These are phyloP conservation scores for Meda fulgida DNA, from an alignment of 2,797 vertebrate species.

Conservation along the genomic window DNA sequence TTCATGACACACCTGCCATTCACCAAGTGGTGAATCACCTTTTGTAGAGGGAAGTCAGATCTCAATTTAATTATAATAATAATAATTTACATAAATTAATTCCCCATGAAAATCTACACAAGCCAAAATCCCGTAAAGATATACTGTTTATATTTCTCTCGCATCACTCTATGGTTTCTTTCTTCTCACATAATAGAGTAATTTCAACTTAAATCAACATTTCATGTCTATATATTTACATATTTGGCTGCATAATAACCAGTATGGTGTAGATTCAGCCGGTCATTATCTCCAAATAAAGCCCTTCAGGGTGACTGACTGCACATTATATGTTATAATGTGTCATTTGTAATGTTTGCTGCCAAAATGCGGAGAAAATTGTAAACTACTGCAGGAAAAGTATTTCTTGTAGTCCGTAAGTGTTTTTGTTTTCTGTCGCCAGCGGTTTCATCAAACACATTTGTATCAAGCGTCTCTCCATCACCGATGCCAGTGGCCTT, in stretches of 20 bases:
- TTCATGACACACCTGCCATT: neutral
- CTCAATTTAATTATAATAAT: neutral
- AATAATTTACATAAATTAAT: neutral
- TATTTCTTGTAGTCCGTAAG: neutral
- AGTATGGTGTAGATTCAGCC: neutral
- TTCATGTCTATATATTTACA: slow-evolving; percentile 7
- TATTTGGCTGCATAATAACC: slow-evolving; percentile 14
- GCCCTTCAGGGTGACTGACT: slow-evolving; percentile 3
- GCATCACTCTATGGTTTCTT: slow-evolving; percentile 45
- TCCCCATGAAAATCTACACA: neutral
- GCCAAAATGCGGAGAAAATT: neutral
- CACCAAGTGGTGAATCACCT: neutral
- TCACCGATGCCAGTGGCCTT: slow-evolving; percentile 34
- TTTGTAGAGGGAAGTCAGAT: neutral
- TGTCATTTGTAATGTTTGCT: slow-evolving; percentile 14
- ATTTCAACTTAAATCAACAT: neutral
- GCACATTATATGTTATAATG: slow-evolving; percentile 9
- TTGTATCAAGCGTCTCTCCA: slow-evolving; percentile 10
- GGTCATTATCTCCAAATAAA: slow-evolving; percentile 26
- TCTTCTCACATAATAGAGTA: neutral
- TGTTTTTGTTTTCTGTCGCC: neutral
- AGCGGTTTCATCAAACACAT: neutral
- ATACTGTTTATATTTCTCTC: neutral
- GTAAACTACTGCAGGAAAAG: neutral
- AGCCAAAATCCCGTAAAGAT: neutral